phyloP scores from a whole-genome alignment of 2,797 vertebrate species.

The Tauraco hartlaubi region DNA sequence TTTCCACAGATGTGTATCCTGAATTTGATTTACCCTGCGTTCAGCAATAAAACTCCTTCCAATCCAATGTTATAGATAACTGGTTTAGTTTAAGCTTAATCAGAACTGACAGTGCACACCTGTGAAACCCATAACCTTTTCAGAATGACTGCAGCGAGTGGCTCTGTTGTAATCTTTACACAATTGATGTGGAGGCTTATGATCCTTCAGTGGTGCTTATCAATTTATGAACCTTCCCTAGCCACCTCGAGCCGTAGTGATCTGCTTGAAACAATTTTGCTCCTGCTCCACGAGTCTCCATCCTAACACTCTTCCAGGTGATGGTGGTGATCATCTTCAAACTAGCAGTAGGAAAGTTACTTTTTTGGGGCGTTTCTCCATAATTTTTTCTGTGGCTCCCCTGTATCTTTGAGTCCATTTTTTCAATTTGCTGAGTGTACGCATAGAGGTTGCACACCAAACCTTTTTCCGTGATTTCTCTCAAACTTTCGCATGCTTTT shows the following conservation, averaged over 20 bases:
- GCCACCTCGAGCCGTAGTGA: neutral
- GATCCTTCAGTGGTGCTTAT: conserved; percentile 54
- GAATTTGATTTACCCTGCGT: conserved; percentile 43
- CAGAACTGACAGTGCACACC: conserved; percentile 44
- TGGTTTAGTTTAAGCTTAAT: conserved; percentile 56
- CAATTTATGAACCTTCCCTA: conserved; percentile 64
- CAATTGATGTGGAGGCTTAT: conserved; percentile 40
- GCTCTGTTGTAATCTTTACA: conserved; percentile 50
- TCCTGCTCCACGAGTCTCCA: neutral
- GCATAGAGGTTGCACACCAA: neutral
- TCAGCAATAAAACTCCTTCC: conserved; percentile 55
- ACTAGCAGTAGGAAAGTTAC: neutral
- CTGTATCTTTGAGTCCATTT: neutral
- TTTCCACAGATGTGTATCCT: conserved; percentile 41
- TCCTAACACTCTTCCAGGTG: neutral
- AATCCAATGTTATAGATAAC: conserved; percentile 51
- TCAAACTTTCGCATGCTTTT: neutral
- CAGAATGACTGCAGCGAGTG: conserved; percentile 10
- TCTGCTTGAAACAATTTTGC: conserved; percentile 3
- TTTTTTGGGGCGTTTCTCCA: neutral
- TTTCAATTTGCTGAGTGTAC: neutral
- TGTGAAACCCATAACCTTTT: conserved; percentile 50
- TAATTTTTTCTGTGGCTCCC: neutral
- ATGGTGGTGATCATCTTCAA: neutral
- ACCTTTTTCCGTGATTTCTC: neutral